Conservation (phyloP, 2,888 invertebrate species). For the Apomyelois bistriatella region DNA sequence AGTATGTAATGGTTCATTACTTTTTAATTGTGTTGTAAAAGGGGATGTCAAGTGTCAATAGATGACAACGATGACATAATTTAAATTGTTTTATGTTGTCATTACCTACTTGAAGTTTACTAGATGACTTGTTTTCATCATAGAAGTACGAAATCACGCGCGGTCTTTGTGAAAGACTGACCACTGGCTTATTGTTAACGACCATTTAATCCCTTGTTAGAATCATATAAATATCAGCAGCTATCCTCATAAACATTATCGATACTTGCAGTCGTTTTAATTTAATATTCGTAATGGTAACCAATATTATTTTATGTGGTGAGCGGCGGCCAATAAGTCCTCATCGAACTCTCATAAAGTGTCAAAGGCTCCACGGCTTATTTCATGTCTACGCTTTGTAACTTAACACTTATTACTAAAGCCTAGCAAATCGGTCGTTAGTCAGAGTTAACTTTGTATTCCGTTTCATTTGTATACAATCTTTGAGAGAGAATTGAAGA, state of each 20-base stretch:
- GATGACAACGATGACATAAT: too few relatives aligned
- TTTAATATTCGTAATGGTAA: constrained; percentile 26
- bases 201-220: constrained; percentile 4
- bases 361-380: constrained; percentile 39
- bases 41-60: too few relatives aligned
- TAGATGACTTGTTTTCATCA: too few relatives aligned
- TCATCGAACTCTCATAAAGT: constrained; percentile 46
- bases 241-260: constrained; percentile 7
- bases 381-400: constrained; percentile 38
- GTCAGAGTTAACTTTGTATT: background rate
- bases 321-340: constrained; percentile 43
- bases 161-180: background rate
- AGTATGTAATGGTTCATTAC: too few relatives aligned
- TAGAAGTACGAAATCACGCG: too few relatives aligned
- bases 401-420: constrained; percentile 49
- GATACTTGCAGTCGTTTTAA: constrained; percentile 14
- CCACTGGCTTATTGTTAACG: background rate
- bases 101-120: too few relatives aligned
- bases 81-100: too few relatives aligned
- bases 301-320: constrained; percentile 37
- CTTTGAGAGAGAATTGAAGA: background rate
- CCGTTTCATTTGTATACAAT: background rate
- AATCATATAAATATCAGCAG: constrained; percentile 10
- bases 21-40: too few relatives aligned
- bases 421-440: constrained; percentile 31